These are phyloP conservation scores for Acleris literana DNA, from an alignment of 2,888 invertebrate genomes.

Conservation along the genomic window DNA sequence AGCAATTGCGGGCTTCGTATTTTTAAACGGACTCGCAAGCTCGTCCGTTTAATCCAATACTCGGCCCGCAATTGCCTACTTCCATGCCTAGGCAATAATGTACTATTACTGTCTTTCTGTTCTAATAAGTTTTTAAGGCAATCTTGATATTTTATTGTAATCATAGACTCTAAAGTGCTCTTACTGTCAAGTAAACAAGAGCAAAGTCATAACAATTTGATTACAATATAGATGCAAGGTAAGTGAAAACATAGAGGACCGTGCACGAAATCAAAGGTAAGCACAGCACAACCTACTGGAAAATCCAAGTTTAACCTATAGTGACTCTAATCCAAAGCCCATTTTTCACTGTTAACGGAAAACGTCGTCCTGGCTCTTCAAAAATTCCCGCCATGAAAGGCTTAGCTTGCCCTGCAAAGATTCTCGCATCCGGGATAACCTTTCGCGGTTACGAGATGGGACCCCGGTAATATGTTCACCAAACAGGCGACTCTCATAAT, in stretches of 20 bases:
- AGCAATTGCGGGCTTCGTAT: too few relatives aligned
- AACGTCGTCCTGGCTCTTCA: conserved; percentile 15
- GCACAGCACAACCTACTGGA: background rate
- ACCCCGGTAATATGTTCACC: conserved; percentile 54
- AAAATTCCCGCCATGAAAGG: conserved; percentile 22
- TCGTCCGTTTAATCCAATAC: too few relatives aligned
- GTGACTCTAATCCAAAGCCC: conserved; percentile 3
- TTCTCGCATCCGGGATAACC: conserved; percentile 16
- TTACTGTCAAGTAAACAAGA: too few relatives aligned
- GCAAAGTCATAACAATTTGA: too few relatives aligned
- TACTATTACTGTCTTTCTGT: too few relatives aligned
- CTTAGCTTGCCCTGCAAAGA: conserved; percentile 18
- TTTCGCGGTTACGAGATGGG: conserved; percentile 53
- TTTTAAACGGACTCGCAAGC: too few relatives aligned
- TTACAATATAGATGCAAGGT: too few relatives aligned
- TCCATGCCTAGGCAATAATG: too few relatives aligned
- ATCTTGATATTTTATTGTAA: too few relatives aligned
- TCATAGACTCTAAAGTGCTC: too few relatives aligned
- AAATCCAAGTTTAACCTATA: background rate
- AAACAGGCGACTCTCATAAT: conserved; percentile 59
- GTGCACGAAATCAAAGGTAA: background rate
- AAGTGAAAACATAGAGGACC: background rate
- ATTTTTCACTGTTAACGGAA: conserved; percentile 8
- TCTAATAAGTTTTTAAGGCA: too few relatives aligned
- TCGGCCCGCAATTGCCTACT: too few relatives aligned